Evolutionary conservation across 2,888 invertebrate species (phyloP).

Genomic region (Yponomeuta evonymella): DNA sequence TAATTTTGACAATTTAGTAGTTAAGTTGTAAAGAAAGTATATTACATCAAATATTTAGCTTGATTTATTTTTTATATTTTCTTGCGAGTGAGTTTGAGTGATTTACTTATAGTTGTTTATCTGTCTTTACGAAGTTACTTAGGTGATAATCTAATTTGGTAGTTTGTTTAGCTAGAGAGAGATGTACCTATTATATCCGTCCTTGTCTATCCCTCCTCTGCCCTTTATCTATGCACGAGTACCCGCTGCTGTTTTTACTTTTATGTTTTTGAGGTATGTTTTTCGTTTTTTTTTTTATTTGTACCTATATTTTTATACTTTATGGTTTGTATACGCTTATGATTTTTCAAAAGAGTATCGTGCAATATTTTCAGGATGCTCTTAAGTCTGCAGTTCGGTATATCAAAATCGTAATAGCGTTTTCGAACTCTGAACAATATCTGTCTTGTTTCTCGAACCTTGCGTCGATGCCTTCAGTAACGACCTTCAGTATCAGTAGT

Average conservation of each 20-base stretch:
- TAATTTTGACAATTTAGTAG: conserved; percentile 27
- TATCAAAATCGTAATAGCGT: too few relatives aligned
- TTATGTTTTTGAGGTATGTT: conserved; percentile 59
- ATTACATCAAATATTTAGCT: conserved; percentile 35
- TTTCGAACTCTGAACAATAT: neutral
- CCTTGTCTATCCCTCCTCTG: conserved; percentile 40
- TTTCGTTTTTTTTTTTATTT: conserved; percentile 35
- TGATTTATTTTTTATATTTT: conserved; percentile 30
- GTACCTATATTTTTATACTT: too few relatives aligned
- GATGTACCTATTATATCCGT: conserved; percentile 47
- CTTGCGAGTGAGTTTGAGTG: conserved; percentile 43
- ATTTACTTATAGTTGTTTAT: conserved; percentile 33
- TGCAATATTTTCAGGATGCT: too few relatives aligned
- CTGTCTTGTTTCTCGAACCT: neutral
- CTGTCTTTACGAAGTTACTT: conserved; percentile 15
- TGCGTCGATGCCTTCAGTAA: too few relatives aligned
- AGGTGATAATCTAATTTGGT: conserved; percentile 2
- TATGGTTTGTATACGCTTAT: too few relatives aligned
- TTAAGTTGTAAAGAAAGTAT: conserved; percentile 56
- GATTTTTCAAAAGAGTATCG: too few relatives aligned
- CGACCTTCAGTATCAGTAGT: too few relatives aligned
- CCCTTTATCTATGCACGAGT: conserved; percentile 55
- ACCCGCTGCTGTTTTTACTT: conserved; percentile 46
- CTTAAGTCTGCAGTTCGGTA: too few relatives aligned
- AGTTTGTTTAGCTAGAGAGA: conserved; percentile 37